A percentile compares a stretch with the other conserved stretches of the same genome.
These are phyloP conservation scores for Athalia rosae DNA, from an alignment of 2,888 invertebrate genomes.

Conservation along the genomic window DNA sequence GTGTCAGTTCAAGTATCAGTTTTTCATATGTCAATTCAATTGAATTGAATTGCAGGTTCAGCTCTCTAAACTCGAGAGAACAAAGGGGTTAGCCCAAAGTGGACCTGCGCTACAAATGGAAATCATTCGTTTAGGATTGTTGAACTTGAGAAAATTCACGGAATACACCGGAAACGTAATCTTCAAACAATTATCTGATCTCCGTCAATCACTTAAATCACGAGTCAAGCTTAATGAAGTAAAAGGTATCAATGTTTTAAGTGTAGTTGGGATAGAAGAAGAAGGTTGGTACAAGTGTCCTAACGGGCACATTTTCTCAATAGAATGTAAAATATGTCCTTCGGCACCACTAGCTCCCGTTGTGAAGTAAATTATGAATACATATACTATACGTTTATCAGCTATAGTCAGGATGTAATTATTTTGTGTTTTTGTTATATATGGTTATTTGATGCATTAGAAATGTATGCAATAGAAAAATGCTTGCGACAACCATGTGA, in stretches of 20 bases:
- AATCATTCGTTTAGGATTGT: conserved; percentile 28
- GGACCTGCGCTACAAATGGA: conserved; percentile 7
- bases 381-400: background rate
- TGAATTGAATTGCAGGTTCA: conserved; percentile 26
- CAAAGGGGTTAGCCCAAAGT: background rate
- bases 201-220: conserved; percentile 8
- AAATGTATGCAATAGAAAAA: no score
- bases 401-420: background rate
- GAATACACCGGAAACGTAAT: conserved; percentile 1
- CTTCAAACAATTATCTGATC: conserved; percentile 15
- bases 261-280: conserved; percentile 76
- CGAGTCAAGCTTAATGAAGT: conserved; percentile 72
- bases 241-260: conserved; percentile 73
- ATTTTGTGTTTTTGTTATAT: background rate
- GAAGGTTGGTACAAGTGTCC: conserved; percentile 85
- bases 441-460: no score
- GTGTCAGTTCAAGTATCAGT: background rate
- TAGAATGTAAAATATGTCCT: conserved; percentile 61
- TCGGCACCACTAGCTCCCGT: conserved; percentile 9
- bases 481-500: no score
- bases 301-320: conserved; percentile 81
- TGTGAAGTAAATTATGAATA: background rate
- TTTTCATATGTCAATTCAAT: background rate
- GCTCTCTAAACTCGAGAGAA: conserved; percentile 16
- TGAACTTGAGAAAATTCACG: conserved; percentile 33